Evolutionary conservation across 2,888 invertebrate genomes (phyloP).

Genomic region (Poecilus cupreus): DNA sequence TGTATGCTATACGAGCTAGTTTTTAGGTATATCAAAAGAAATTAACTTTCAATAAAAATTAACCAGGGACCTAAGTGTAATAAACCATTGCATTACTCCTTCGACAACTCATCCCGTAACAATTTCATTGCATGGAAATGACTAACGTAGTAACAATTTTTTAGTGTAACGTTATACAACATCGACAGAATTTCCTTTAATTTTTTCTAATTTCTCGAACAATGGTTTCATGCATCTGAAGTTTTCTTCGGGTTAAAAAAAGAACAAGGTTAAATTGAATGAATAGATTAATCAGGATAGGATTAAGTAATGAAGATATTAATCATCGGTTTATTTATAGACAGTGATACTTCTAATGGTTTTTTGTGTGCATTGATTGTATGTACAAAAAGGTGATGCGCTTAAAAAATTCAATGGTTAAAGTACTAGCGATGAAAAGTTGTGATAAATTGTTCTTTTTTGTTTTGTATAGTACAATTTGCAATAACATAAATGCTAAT

Average conservation of each 20-base stretch:
- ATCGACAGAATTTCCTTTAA: conserved; percentile 1
- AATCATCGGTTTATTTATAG: conserved; percentile 50
- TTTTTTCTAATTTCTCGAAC: conserved; percentile 32
- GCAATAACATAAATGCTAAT: too few species aligned
- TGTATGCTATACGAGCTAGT: too few species aligned
- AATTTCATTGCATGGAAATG: not conserved
- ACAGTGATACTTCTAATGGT: conserved; percentile 33
- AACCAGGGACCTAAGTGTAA: too few species aligned
- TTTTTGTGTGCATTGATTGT: conserved; percentile 25
- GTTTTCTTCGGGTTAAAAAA: conserved; percentile 37
- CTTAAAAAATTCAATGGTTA: conserved; percentile 24
- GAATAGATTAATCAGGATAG: conserved; percentile 35
- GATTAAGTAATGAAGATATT: conserved; percentile 49
- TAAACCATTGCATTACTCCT: too few species aligned
- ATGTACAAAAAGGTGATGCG: not conserved
- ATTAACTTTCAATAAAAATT: too few species aligned
- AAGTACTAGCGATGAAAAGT: conserved; percentile 13
- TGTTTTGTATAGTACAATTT: too few species aligned
- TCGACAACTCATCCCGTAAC: too few species aligned
- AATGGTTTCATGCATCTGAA: conserved; percentile 37
- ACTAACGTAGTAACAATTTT: not conserved
- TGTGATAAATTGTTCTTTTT: conserved; percentile 17
- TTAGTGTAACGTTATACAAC: not conserved
- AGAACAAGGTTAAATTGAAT: conserved; percentile 25
- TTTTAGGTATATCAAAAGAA: too few species aligned